Base-by-base conservation (phyloP, 2,797 vertebrate species). In the Agapornis canus region DNA sequence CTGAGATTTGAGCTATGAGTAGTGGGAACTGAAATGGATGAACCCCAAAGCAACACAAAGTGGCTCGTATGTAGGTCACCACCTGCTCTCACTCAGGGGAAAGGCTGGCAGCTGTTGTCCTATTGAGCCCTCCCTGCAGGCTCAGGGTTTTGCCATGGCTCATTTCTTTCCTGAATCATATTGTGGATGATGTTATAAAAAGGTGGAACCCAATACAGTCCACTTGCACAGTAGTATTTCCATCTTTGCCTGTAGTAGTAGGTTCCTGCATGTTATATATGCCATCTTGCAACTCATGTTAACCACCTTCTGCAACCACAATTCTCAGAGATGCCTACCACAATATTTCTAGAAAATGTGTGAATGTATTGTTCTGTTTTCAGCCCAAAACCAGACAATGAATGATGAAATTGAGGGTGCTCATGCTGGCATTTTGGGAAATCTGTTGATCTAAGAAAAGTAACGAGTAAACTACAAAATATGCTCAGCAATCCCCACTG, bases 51-150 rank as follows among this genome's bases (percentile, higher is more conserved):
- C 88, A 70, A 3, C 40, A 56, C 59, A 66, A 63, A 68, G 21
- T 32, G 22, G 35, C 70, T 90, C 59, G 31, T 35, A 60, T 76
- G 45, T 89, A 81, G 86, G 88, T 88, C 90, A 95, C 32, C 93
- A 79, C 91, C 88, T 93, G 88, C 83, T 82, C 64, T 83, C 56
- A 16, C 86, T 37, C 91, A 26, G 56, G 91, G 84, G 81, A 82
- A 35, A 60, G 43, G 3, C n/a, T 59, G 89, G 60, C 95, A 94
- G 64, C 86, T 92, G 82, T 2, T 75, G 40, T 56, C 49, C 52
- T 85, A 45, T 69, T 6, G 1, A 20, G 56, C 40, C 57, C 57
- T 40, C 45, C n/a, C 18, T 37, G 65, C 25, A 8, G 2, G 13
- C 85, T 75, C 31, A 17, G 65, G 60, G 29, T 15, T 51, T 91